Evolutionary conservation across 2,113 vertebrate species (phyloP).

Genomic region (Heptranchias perlo): DNA sequence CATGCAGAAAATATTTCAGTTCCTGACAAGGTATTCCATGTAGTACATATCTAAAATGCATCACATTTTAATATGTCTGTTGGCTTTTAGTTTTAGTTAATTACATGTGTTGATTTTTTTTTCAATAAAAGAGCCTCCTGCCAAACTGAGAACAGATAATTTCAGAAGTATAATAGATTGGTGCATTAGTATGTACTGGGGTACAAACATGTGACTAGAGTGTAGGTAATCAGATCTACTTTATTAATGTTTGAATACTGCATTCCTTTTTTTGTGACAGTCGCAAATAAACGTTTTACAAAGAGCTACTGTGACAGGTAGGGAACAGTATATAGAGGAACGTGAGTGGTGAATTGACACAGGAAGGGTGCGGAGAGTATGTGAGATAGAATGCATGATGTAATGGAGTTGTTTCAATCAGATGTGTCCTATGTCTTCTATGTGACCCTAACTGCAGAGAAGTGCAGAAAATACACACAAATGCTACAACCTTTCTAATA

Average conservation of each 20-base stretch:
- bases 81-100: background rate
- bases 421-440: background rate
- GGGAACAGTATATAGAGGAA: background rate
- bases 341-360: background rate
- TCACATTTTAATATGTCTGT: background rate
- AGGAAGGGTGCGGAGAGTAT: background rate
- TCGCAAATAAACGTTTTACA: background rate
- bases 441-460: background rate
- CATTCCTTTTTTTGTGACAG: conserved; percentile 2
- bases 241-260: conserved; percentile 6
- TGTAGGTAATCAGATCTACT: background rate
- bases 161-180: background rate
- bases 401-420: background rate
- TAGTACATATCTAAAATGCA: background rate
- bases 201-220: background rate
- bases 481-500: background rate
- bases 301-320: background rate
- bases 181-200: background rate
- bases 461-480: background rate
- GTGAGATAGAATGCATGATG: background rate
- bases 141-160: background rate
- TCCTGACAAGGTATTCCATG: background rate
- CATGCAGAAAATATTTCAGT: background rate
- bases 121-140: background rate
- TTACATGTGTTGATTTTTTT: background rate